phyloP scores from a whole-genome alignment of 2,888 invertebrate genomes.

The Cheilosia scutellata region DNA sequence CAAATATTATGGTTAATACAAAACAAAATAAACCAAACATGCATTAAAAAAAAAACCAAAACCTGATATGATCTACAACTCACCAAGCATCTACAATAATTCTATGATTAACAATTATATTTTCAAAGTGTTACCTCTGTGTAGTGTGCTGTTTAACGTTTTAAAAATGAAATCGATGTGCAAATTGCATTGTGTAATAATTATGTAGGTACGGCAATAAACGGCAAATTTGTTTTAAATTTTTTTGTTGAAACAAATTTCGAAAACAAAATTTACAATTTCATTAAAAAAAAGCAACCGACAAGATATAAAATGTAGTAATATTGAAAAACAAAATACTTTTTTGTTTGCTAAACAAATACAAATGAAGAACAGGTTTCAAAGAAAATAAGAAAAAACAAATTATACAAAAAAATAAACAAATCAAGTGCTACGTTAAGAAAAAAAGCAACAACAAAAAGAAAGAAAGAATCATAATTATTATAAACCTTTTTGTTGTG shows the following conservation, averaged over 20 bases:
- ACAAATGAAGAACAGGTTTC: conserved; percentile 49
- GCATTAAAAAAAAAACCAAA: not conserved
- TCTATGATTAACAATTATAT: not conserved
- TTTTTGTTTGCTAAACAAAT: not conserved
- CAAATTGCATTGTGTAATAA: conserved; percentile 9
- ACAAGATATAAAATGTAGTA: not conserved
- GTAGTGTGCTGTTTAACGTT: conserved; percentile 44
- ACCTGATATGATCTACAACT: not conserved
- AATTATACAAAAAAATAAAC: conserved; percentile 40
- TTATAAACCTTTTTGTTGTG: conserved; percentile 65
- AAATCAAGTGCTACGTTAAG: conserved; percentile 44
- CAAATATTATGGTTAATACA: not conserved
- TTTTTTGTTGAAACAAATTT: conserved; percentile 23
- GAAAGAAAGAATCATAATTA: conserved; percentile 48
- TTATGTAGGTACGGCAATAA: conserved; percentile 59
- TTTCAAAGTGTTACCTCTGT: conserved; percentile 24
- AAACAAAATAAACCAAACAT: not conserved
- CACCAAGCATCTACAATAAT: not conserved
- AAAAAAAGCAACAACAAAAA: conserved; percentile 60
- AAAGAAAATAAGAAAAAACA: conserved; percentile 58
- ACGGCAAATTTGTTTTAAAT: conserved; percentile 65
- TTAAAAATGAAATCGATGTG: conserved; percentile 25
- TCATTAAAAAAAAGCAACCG: conserved; percentile 22
- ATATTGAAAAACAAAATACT: not conserved
- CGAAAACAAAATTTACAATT: conserved; percentile 18